phyloP scores from a whole-genome alignment of 1,140 invertebrate genomes.

The Diorhabda sublineata region DNA sequence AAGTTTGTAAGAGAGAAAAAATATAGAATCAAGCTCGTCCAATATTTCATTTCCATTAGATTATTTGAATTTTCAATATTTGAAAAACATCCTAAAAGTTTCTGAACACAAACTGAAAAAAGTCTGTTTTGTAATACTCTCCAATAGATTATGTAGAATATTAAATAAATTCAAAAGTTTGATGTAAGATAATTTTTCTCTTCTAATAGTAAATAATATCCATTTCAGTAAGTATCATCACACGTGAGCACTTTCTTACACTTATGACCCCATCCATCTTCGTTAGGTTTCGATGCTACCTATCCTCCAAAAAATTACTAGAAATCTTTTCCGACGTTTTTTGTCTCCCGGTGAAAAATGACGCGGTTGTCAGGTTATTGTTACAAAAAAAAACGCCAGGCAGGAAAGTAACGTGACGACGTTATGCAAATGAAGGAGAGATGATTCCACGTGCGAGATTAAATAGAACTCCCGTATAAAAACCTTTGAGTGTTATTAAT shows the following conservation, averaged over 20 bases:
- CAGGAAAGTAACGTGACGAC: slow-evolving; percentile 19
- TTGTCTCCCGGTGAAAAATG: neutral
- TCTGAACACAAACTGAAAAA: too few species aligned
- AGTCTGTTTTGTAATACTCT: too few species aligned
- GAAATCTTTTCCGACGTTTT: neutral
- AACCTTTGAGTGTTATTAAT: slow-evolving; percentile 33
- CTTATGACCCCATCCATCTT: neutral
- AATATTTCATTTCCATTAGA: too few species aligned
- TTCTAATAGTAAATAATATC: too few species aligned
- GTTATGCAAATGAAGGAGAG: slow-evolving; percentile 23
- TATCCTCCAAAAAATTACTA: neutral
- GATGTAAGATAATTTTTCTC: too few species aligned
- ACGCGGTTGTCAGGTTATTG: slow-evolving; percentile 6
- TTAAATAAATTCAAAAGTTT: too few species aligned
- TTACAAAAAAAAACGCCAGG: neutral
- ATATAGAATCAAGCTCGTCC: too few species aligned
- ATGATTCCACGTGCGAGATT: slow-evolving; percentile 23
- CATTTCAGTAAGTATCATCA: neutral
- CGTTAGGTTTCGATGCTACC: neutral
- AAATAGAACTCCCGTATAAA: slow-evolving; percentile 12
- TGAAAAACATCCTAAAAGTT: too few species aligned
- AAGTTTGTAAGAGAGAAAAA: too few species aligned
- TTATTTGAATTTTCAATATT: too few species aligned
- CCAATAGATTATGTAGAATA: too few species aligned
- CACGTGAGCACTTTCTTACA: neutral